These are phyloP conservation scores for Halcyon smyrnensis DNA, from an alignment of 2,797 vertebrate species.

Conservation along the genomic window DNA sequence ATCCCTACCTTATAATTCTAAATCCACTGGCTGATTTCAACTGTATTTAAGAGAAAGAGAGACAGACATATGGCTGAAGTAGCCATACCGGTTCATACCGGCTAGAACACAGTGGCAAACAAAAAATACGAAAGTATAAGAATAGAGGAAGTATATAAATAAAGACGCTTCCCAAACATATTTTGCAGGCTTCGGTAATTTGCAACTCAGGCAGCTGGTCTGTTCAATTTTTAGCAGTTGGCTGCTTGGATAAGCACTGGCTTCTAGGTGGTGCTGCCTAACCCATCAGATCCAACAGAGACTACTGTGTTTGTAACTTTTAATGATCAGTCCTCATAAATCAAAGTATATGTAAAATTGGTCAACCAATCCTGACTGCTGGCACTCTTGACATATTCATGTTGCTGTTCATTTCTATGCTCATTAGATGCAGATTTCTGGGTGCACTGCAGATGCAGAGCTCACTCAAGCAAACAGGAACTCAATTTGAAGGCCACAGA, in stretches of 20 bases:
- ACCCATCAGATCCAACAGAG: not conserved
- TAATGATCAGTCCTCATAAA: not conserved
- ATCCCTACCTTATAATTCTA: not conserved
- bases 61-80: not conserved
- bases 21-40: not conserved
- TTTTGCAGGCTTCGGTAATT: not conserved
- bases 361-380: not conserved
- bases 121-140: not conserved
- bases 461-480: accelerated
- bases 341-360: not conserved
- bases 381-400: not conserved
- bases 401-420: not conserved
- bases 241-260: not conserved
- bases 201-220: not conserved
- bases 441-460: not conserved
- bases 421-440: not conserved
- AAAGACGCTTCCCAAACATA: not conserved
- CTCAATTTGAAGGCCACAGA: not conserved
- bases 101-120: not conserved
- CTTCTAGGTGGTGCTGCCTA: not conserved
- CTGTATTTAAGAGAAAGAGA: not conserved
- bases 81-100: not conserved
- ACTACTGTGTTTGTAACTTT: not conserved
- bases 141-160: not conserved
- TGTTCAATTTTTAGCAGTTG: not conserved